Percentiles rank a stretch among this genome's conserved stretches.
Conservation (phyloP, 2,888 invertebrate species). For the Caenorhabditis sp. region DNA sequence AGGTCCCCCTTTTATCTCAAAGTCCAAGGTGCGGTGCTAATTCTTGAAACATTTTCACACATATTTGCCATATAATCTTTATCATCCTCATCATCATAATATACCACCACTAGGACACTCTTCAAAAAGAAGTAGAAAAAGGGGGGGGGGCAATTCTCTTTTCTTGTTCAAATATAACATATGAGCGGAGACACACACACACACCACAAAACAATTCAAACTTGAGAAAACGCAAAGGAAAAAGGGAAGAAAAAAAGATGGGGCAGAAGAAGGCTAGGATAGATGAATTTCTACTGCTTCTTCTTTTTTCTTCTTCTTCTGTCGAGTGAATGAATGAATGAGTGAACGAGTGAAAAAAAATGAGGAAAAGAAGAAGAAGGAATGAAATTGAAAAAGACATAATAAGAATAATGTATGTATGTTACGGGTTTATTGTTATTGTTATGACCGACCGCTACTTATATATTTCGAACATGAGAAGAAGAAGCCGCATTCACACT, state of each 20-base stretch:
- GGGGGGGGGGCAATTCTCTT: slow-evolving; percentile 1
- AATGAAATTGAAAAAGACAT: too few species aligned
- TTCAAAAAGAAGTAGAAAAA: slow-evolving; percentile 1
- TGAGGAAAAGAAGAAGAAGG: too few species aligned
- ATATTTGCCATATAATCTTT: not conserved
- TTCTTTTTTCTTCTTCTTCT: not conserved
- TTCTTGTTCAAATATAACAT: slow-evolving; percentile 1
- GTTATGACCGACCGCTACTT: too few species aligned
- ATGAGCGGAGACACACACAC: slow-evolving; percentile 1
- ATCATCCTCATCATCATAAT: not conserved
- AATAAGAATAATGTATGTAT: too few species aligned
- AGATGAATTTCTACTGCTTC: not conserved
- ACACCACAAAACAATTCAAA: slow-evolving; percentile 1
- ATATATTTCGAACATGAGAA: not conserved
- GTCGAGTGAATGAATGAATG: not conserved
- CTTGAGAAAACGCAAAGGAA: not conserved
- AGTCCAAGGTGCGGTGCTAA: too few species aligned
- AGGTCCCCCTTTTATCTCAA: too few species aligned
- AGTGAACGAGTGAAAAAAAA: not conserved
- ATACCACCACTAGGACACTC: slow-evolving; percentile 1
- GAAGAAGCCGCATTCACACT: not conserved
- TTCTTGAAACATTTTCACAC: too few species aligned
- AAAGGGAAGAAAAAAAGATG: not conserved
- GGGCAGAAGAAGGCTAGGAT: too few species aligned
- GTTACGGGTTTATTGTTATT: too few species aligned